Base-by-base conservation (phyloP, 1,140 invertebrate species). In the Hirudo medicinalis region DNA sequence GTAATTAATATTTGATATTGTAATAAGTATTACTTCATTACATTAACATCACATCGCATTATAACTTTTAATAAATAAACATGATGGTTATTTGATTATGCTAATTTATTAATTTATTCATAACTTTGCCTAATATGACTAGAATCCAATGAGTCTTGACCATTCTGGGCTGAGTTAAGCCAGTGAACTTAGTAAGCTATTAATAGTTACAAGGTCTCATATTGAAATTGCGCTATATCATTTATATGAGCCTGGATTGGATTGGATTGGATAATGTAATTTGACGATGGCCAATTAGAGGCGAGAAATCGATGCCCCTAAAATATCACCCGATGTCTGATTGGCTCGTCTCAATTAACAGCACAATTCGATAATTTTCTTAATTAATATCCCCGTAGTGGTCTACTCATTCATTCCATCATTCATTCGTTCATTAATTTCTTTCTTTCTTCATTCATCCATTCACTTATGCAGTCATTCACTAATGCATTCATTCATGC, bases 221-320 rank as follows among this genome's bases (percentile, higher is more conserved):
- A 36, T 36, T 36, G 32, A 36, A 36, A 36, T 36, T 36, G 6
- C 82, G 96, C 97, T 17, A 98, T 94, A 55, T 86, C 99, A 36
- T 86, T 99, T 54, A 97, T 97, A 49, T 96, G 97, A 54, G 95
- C 99, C 29, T 70, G 73, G 15, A 68, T 72, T 57, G 70, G 72
- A 69, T 73, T 57, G 2, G 5, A 57, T 57, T 57, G 2, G 25
- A n/a, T 25, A 2, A n/a, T 25, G 25, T 57, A 5, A 57, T n/a
- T n/a, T 9, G 20, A 57, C 2, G 20, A 9, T 57, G 54, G 25
- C 25, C 54, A 57, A 57, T 57, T 9, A 9, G 20, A n/a, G 9
- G 5, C 2, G 9, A 25, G 20, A 57, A 5, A 20, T 9, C 9
- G 5, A 57, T 9, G 20, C 5, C 25, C 25, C 20, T 25, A 20